Evolutionary conservation across 2,888 invertebrate genomes (phyloP).

Genomic region (Megastigmus dorsalis): DNA sequence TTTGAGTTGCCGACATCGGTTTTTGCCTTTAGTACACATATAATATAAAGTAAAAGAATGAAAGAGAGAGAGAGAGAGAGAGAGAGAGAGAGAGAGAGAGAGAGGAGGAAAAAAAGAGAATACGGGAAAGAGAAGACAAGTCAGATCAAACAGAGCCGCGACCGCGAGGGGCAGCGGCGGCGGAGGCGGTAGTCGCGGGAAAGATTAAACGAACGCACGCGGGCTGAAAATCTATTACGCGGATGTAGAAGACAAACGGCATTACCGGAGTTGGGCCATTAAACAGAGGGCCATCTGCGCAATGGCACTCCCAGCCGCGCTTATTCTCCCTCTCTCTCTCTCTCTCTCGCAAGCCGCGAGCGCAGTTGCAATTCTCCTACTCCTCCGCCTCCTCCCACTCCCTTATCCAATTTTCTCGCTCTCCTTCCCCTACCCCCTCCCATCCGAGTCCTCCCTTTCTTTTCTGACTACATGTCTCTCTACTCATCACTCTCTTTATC

Average conservation of each 20-base stretch:
- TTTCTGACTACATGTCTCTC: not conserved
- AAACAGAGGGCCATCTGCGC: slow-evolving; percentile 53
- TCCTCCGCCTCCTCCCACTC: not conserved
- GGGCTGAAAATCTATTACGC: slow-evolving; percentile 52
- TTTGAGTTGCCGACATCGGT: too few species aligned
- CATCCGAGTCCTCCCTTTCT: not conserved
- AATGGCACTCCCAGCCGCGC: slow-evolving; percentile 29
- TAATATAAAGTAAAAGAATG: not conserved
- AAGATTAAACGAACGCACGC: slow-evolving; percentile 50
- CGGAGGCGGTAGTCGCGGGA: too few species aligned
- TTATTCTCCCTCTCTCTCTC: slow-evolving; percentile 6
- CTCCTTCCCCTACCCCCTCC: not conserved
- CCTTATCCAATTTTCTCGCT: not conserved
- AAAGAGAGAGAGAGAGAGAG: not conserved
- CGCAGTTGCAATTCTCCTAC: slow-evolving; percentile 3
- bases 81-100: not conserved
- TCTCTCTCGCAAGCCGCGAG: not conserved
- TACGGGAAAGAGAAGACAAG: not conserved
- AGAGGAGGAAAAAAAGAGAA: too few species aligned
- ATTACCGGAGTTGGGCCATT: slow-evolving; percentile 51
- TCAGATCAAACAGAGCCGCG: not conserved
- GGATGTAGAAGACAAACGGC: slow-evolving; percentile 51
- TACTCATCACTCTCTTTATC: not conserved
- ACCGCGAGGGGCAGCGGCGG: not conserved
- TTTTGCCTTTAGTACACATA: too few species aligned